Base-by-base conservation (phyloP, 2,113 vertebrate species). In the Pachyramphus minor region DNA sequence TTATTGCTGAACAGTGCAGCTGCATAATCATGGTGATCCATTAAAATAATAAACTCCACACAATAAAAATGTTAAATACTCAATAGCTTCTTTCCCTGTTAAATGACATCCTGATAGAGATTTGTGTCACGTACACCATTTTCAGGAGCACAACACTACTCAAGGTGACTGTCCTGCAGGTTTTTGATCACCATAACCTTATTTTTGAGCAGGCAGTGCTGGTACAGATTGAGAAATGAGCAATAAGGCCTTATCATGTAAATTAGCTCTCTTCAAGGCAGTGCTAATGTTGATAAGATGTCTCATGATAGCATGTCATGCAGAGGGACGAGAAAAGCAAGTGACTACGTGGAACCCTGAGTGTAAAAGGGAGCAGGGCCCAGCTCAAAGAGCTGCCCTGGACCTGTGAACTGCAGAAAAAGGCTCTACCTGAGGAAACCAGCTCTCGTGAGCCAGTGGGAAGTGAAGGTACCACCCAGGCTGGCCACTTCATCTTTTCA, bases 41-140 rank as follows among this genome's bases (percentile, higher is more conserved):
- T 91, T 95, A 88, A 89, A 93, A 97, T 95, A 95, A 91, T 94
- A 95, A 96, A 91, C 39, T 75, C 59, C 37, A 74, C 52, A 58
- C 67, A 75, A 90, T 71, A 91, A 91, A 94, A 89, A 44, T 12
- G 50, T 64, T 66, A 92, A 90, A 72, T 45, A 68, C 53, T 71
- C 33, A 87, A 92, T 8, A 68, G 56, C 56, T 95, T 92, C 64
- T 72, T 87, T 78, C 67, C 58, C 25, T 53, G 37, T 42, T 90
- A 84, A 95, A 87, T 55, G 67, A 50, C 50, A 74, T 23, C 79
- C 47, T 74, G 73, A 88, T 91, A 88, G 85, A 88, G 63, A 75
- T 60, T 67, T 96, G 14, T 82, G 74, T 87, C 92, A 95, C 50
- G 5, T 73, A 84, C 68, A 41, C 58, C 41, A 13, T 53, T 80